Evolutionary conservation across 2,888 invertebrate species (phyloP).

Genomic region (Halictus ligatus): DNA sequence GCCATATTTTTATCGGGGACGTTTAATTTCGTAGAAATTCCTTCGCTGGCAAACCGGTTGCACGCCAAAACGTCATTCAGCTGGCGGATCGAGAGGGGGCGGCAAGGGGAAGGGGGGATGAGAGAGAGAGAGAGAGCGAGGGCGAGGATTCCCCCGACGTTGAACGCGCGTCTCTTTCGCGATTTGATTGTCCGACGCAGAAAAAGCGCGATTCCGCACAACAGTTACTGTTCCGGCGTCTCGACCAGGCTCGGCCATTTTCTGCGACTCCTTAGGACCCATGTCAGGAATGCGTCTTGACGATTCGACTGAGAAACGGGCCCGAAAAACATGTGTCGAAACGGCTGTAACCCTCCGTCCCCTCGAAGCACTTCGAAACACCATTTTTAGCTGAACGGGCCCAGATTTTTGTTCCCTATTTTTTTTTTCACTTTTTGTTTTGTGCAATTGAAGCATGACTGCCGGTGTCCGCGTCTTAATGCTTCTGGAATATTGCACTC

Average conservation of each 20-base stretch:
- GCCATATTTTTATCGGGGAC: slow-evolving; percentile 59
- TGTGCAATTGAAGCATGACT: not conserved
- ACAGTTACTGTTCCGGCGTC: slow-evolving; percentile 48
- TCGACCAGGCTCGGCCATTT: not conserved
- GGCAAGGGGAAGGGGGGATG: not conserved
- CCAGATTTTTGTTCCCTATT: not conserved
- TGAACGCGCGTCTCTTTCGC: slow-evolving; percentile 31
- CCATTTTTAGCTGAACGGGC: not conserved
- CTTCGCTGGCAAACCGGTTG: slow-evolving; percentile 66
- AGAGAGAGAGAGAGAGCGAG: not conserved
- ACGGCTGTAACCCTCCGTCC: slow-evolving; percentile 18
- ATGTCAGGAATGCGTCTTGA: slow-evolving; percentile 41
- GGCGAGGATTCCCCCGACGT: slow-evolving; percentile 21
- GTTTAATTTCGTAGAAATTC: slow-evolving; percentile 60
- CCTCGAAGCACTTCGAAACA: not conserved
- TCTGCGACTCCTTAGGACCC: slow-evolving; percentile 11
- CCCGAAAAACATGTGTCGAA: slow-evolving; percentile 43
- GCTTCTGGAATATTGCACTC: not conserved
- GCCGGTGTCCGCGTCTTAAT: no score
- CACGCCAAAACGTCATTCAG: slow-evolving; percentile 65
- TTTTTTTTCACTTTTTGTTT: not conserved
- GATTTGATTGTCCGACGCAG: slow-evolving; percentile 22
- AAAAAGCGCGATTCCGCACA: slow-evolving; percentile 50
- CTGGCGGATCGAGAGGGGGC: not conserved
- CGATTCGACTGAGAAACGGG: slow-evolving; percentile 19